Conservation (phyloP, 2,113 vertebrate species). For the Cebidichthys violaceus region DNA sequence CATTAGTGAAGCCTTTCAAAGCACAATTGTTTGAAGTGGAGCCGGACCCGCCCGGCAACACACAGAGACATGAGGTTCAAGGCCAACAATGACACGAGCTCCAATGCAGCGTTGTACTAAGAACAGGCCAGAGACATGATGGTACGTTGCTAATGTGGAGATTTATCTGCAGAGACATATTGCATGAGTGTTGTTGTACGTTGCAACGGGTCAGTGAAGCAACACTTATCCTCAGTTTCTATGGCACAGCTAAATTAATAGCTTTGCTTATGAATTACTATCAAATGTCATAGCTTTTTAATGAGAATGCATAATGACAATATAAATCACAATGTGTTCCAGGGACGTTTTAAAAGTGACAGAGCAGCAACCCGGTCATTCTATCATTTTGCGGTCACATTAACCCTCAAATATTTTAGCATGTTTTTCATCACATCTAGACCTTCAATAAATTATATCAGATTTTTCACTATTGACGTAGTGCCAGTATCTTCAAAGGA, state of each 20-base stretch:
- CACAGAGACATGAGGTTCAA: slow-evolving; percentile 25
- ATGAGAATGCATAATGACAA: not conserved
- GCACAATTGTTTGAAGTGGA: slow-evolving; percentile 65
- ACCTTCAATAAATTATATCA: not conserved
- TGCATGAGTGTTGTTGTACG: not conserved
- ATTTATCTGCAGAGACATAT: not conserved
- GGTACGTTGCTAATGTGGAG: not conserved
- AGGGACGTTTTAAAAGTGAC: not conserved
- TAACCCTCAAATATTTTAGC: not conserved
- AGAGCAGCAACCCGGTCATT: not conserved
- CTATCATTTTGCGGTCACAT: not conserved
- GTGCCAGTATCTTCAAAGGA: not conserved
- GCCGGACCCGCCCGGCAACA: slow-evolving; percentile 62
- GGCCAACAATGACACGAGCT: slow-evolving; percentile 27
- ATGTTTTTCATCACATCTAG: not conserved
- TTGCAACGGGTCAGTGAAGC: not conserved
- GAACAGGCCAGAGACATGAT: not conserved
- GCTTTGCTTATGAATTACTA: not conserved
- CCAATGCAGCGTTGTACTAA: not conserved
- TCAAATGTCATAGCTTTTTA: not conserved
- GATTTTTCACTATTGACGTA: not conserved
- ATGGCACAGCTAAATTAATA: not conserved
- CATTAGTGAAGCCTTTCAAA: slow-evolving; percentile 63
- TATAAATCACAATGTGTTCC: not conserved
- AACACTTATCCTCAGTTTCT: not conserved